phyloP scores from a whole-genome alignment of 2,888 invertebrate species.

The Perizoma flavofasciatum region DNA sequence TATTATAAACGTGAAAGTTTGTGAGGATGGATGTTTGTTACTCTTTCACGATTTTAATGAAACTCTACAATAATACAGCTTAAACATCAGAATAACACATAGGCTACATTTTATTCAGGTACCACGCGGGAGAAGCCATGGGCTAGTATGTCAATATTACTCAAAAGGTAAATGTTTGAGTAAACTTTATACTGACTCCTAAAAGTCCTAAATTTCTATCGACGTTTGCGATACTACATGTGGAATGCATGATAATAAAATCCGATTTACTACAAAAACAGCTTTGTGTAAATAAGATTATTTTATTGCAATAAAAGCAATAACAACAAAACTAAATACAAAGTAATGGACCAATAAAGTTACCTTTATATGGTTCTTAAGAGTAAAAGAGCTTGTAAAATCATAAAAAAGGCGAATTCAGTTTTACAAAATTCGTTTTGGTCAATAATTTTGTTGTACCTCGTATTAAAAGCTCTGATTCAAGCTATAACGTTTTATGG shows the following conservation, averaged over 20 bases:
- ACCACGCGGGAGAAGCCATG: no score
- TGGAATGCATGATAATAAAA: constrained; percentile 21
- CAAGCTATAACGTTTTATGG: constrained; percentile 34
- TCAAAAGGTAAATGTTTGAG: no score
- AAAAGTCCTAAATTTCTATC: not conserved
- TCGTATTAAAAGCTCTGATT: constrained; percentile 33
- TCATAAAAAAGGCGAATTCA: constrained; percentile 45
- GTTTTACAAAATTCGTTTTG: constrained; percentile 46
- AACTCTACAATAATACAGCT: no score
- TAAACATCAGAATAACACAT: no score
- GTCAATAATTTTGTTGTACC: constrained; percentile 44
- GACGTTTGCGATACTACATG: constrained; percentile 33
- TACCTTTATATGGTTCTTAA: constrained; percentile 47
- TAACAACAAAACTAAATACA: no score
- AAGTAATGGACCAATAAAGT: constrained; percentile 51
- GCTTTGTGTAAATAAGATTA: constrained; percentile 42
- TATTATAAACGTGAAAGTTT: no score
- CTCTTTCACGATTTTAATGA: no score
- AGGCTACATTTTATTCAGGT: no score
- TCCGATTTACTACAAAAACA: constrained; percentile 34
- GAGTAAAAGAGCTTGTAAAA: constrained; percentile 44
- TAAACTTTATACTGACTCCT: no score
- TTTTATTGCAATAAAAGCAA: constrained; percentile 46
- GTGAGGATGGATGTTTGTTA: no score
- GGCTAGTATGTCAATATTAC: no score